These are phyloP conservation scores for Cettia cetti DNA, from an alignment of 2,113 vertebrate genomes.

Conservation along the genomic window DNA sequence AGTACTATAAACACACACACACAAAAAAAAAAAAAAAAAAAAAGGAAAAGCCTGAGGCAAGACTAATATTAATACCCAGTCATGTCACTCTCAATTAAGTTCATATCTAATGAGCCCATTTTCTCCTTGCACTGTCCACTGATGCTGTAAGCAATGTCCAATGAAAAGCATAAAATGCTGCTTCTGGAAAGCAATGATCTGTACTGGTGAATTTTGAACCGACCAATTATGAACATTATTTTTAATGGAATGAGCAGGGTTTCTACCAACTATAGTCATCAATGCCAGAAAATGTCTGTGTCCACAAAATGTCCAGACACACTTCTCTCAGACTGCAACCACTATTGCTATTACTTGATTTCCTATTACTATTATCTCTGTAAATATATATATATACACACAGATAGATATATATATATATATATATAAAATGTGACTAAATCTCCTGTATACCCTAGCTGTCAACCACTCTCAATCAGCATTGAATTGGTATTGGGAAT, in stretches of 20 bases:
- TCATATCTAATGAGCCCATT: constrained; percentile 65
- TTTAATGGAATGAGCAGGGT: constrained; percentile 1
- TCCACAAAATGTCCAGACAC: background rate
- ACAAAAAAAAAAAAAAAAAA: background rate
- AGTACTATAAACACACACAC: background rate
- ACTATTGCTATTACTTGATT: background rate
- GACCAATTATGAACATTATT: constrained; percentile 16
- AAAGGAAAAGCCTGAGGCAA: constrained; percentile 53
- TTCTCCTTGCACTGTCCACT: constrained; percentile 57
- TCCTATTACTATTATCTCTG: background rate
- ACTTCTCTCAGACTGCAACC: background rate
- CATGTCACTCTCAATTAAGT: constrained; percentile 64
- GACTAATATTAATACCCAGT: constrained; percentile 66
- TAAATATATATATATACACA: background rate
- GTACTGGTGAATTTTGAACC: constrained; percentile 45
- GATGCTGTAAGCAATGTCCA: constrained; percentile 61
- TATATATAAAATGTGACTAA: background rate
- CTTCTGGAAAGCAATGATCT: constrained; percentile 59
- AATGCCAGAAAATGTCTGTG: constrained; percentile 23
- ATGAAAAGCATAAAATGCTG: constrained; percentile 47
- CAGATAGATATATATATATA: background rate
- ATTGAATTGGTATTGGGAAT: background rate
- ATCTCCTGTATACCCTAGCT: background rate
- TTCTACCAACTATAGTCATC: background rate
- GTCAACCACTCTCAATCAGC: background rate